These are phyloP conservation scores for Teleogryllus occipitalis DNA, from an alignment of 1,140 invertebrate genomes.

Conservation along the genomic window DNA sequence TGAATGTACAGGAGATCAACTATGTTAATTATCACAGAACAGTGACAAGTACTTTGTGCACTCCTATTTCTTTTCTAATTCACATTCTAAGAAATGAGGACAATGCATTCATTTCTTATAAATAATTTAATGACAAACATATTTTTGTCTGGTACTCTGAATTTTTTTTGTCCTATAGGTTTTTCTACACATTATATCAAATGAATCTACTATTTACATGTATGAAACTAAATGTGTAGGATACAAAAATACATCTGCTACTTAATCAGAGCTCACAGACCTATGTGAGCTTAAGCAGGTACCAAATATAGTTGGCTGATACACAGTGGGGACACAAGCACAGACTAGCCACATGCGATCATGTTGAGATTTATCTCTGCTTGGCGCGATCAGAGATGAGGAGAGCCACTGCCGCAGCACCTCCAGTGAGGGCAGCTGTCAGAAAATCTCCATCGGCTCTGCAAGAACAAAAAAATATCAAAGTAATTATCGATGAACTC, in stretches of 20 bases:
- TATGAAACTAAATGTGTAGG: neutral
- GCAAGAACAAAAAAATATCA: too few species aligned
- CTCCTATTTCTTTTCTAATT: too few species aligned
- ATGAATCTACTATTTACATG: neutral
- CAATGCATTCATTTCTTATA: too few species aligned
- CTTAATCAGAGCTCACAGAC: neutral
- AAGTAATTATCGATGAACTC: too few species aligned
- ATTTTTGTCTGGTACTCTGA: too few species aligned
- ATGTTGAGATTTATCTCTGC: neutral
- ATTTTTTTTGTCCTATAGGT: too few species aligned
- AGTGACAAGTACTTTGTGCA: neutral
- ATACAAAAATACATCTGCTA: neutral
- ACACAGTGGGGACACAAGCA: neutral
- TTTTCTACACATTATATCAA: too few species aligned
- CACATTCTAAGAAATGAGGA: too few species aligned
- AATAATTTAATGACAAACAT: too few species aligned
- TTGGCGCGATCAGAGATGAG: neutral
- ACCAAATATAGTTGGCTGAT: neutral
- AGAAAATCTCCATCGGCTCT: neutral
- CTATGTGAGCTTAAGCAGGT: neutral
- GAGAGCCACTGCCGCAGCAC: neutral
- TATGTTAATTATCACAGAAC: neutral
- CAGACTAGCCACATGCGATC: neutral
- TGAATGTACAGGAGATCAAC: neutral
- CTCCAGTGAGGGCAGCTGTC: neutral